Conservation (phyloP, 2,113 vertebrate species). For the Rutilus rutilus region DNA sequence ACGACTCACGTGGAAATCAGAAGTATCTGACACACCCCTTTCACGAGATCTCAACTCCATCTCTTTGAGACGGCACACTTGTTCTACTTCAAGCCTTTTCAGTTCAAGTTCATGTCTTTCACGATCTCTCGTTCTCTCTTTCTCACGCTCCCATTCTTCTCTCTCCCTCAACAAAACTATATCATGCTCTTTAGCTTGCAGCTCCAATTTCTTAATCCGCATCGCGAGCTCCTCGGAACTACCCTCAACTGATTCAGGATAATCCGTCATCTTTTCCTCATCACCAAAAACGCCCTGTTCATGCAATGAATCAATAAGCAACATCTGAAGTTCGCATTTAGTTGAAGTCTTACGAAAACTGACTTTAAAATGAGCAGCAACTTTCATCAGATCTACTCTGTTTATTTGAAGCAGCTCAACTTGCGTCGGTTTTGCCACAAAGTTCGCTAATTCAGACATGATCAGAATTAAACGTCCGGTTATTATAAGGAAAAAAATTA, state of each 20-base stretch:
- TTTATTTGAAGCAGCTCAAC: not conserved
- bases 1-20: too few relatives aligned
- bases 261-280: not conserved
- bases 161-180: not conserved
- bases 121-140: too few relatives aligned
- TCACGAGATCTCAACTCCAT: too few relatives aligned
- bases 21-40: too few relatives aligned
- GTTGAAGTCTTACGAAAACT: not conserved
- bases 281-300: not conserved
- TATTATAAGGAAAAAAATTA: too few relatives aligned
- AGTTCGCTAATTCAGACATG: too few relatives aligned
- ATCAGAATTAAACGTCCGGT: too few relatives aligned
- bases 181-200: not conserved
- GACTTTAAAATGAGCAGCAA: not conserved
- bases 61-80: too few relatives aligned
- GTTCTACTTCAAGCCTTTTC: too few relatives aligned
- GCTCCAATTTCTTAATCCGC: not conserved
- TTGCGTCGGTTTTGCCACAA: not conserved
- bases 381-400: not conserved
- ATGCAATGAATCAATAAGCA: not conserved
- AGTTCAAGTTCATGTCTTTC: too few relatives aligned
- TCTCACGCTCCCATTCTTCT: too few relatives aligned
- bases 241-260: not conserved
- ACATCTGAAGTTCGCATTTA: not conserved
- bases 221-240: not conserved